Evolutionary conservation across 2,888 invertebrate species (phyloP).

Genomic region (Stegana nigrithorax): DNA sequence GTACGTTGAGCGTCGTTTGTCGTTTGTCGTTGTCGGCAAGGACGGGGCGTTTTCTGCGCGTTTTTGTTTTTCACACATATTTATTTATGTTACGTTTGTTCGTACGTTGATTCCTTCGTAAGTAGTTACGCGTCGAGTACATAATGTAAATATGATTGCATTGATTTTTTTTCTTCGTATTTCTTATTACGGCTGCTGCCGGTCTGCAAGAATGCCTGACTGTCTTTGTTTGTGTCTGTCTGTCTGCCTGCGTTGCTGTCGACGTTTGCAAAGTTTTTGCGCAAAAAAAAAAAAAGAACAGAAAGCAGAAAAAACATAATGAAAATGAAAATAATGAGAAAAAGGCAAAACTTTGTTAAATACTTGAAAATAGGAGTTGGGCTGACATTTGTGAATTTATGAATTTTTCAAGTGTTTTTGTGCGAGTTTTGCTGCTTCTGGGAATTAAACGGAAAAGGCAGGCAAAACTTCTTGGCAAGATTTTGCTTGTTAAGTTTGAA

Average conservation of each 20-base stretch:
- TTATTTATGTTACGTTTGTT: conserved; percentile 13
- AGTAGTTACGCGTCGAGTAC: conserved; percentile 27
- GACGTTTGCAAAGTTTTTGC: neutral
- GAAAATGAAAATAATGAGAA: too few species aligned
- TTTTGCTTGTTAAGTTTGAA: neutral
- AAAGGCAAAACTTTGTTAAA: conserved; percentile 38
- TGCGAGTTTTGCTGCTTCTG: neutral
- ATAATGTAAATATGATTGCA: conserved; percentile 59
- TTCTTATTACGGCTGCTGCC: conserved; percentile 6
- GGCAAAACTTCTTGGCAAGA: conserved; percentile 29
- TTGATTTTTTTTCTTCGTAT: conserved; percentile 50
- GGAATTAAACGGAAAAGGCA: neutral
- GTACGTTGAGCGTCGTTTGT: too few species aligned
- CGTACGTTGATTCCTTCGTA: neutral
- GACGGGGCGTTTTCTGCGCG: too few species aligned
- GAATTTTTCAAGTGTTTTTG: conserved; percentile 55
- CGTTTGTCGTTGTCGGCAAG: too few species aligned
- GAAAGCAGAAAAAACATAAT: too few species aligned
- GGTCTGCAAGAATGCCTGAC: neutral
- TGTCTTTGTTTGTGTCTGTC: neutral
- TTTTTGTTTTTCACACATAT: conserved; percentile 2
- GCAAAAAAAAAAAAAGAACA: neutral
- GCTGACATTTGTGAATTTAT: conserved; percentile 42
- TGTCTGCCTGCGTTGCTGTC: too few species aligned
- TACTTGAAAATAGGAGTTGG: conserved; percentile 44